Evolutionary conservation across 2,797 vertebrate species (phyloP).

Genomic region (Acanthiza pusilla): DNA sequence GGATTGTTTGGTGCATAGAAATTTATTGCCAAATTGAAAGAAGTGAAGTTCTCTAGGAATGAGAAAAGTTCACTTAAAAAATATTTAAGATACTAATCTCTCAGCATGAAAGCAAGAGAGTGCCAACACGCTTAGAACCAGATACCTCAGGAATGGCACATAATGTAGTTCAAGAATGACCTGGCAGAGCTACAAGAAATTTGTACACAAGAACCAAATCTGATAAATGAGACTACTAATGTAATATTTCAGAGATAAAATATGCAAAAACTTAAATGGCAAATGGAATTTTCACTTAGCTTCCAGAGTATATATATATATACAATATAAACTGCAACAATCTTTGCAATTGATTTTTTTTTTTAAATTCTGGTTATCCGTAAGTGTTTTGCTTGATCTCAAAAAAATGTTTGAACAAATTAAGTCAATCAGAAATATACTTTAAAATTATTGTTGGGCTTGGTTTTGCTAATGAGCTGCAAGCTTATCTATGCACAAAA

Average conservation of each 20-base stretch:
- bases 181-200: not conserved
- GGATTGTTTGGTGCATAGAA: not conserved
- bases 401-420: not conserved
- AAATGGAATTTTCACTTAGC: not conserved
- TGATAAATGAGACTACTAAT: not conserved
- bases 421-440: not conserved
- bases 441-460: not conserved
- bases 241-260: not conserved
- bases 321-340: not conserved
- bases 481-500: not conserved
- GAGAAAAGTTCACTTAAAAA: not conserved
- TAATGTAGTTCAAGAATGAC: not conserved
- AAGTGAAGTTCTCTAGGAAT: not conserved
- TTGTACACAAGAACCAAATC: not conserved
- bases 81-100: not conserved
- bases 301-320: not conserved
- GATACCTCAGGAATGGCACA: not conserved
- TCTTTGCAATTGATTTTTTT: not conserved
- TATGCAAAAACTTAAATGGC: not conserved
- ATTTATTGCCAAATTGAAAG: not conserved
- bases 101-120: not conserved
- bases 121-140: not conserved
- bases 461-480: not conserved
- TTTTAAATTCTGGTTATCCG: not conserved
- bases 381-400: not conserved